These are phyloP conservation scores for Achlya flavicornis DNA, from an alignment of 2,888 invertebrate genomes.

Conservation along the genomic window DNA sequence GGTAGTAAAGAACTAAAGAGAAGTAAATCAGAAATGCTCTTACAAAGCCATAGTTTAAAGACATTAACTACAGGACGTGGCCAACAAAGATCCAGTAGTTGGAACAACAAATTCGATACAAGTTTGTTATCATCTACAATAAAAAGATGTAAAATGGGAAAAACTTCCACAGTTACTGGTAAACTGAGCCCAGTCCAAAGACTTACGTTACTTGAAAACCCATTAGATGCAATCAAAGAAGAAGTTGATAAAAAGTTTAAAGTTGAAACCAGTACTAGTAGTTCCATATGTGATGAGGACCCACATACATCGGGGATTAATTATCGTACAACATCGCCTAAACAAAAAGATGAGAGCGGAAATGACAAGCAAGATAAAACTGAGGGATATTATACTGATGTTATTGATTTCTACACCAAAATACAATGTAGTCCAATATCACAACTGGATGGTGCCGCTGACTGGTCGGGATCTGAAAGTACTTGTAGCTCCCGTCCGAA, in stretches of 20 bases:
- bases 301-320: slow-evolving; percentile 77
- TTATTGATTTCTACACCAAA: slow-evolving; percentile 81
- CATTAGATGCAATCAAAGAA: slow-evolving; percentile 69
- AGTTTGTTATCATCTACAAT: slow-evolving; percentile 84
- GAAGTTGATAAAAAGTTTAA: slow-evolving; percentile 70
- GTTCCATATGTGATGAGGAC: slow-evolving; percentile 63
- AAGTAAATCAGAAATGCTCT: slow-evolving; percentile 86
- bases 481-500: slow-evolving; percentile 76
- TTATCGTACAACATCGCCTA: slow-evolving; percentile 68
- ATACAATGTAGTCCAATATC: slow-evolving; percentile 85
- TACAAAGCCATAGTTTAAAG: slow-evolving; percentile 78
- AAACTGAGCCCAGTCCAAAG: slow-evolving; percentile 75
- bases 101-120: slow-evolving; percentile 88
- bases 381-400: slow-evolving; percentile 75
- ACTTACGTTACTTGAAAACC: slow-evolving; percentile 54
- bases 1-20: slow-evolving; percentile 84
- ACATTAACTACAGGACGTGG: slow-evolving; percentile 79
- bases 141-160: slow-evolving; percentile 87
- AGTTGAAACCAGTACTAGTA: slow-evolving; percentile 53
- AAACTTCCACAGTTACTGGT: slow-evolving; percentile 72
- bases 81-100: slow-evolving; percentile 87
- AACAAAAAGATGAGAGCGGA: slow-evolving; percentile 66
- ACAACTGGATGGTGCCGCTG: slow-evolving; percentile 88
- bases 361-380: slow-evolving; percentile 68
- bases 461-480: slow-evolving; percentile 85